Percentiles rank a stretch among this genome's conserved stretches.
phyloP scores from a whole-genome alignment of 2,888 invertebrate species.

The Leucophora obtusa region DNA sequence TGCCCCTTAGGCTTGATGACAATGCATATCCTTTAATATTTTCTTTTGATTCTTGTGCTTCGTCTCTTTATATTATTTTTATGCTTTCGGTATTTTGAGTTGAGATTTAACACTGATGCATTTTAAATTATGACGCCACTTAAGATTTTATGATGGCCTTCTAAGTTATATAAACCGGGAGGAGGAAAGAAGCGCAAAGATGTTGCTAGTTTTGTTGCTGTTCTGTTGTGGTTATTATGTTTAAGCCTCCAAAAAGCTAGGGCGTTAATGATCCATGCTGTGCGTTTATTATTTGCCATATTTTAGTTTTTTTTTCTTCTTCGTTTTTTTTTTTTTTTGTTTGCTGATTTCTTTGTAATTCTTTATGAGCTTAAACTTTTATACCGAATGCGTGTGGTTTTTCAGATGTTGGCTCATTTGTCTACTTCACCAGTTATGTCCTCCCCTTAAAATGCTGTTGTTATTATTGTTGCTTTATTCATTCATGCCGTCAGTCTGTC shows the following conservation, averaged over 20 bases:
- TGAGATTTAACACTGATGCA: conserved; percentile 64
- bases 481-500: conserved; percentile 22
- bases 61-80: too few relatives aligned
- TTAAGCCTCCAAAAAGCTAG: conserved; percentile 39
- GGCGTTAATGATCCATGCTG: conserved; percentile 65
- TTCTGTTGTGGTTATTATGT: conserved; percentile 10
- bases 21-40: conserved; percentile 67
- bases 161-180: conserved; percentile 48
- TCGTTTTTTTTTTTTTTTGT: not conserved
- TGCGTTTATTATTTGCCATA: conserved; percentile 49
- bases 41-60: not conserved
- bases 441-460: conserved; percentile 35
- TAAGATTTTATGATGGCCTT: conserved; percentile 72
- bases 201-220: not conserved
- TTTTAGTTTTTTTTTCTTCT: not conserved
- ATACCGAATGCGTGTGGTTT: conserved; percentile 23
- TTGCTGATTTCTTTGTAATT: conserved; percentile 50
- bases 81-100: not conserved
- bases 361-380: conserved; percentile 30
- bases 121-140: conserved; percentile 78
- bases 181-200: conserved; percentile 12
- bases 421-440: conserved; percentile 65
- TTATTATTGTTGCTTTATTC: conserved; percentile 24
- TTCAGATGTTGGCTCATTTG: conserved; percentile 71
- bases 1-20: conserved; percentile 71